Evolutionary conservation across 2,113 vertebrate species (phyloP), one percentile per base, ranked within the genome.

Genomic region (Ondatra zibethicus): DNA sequence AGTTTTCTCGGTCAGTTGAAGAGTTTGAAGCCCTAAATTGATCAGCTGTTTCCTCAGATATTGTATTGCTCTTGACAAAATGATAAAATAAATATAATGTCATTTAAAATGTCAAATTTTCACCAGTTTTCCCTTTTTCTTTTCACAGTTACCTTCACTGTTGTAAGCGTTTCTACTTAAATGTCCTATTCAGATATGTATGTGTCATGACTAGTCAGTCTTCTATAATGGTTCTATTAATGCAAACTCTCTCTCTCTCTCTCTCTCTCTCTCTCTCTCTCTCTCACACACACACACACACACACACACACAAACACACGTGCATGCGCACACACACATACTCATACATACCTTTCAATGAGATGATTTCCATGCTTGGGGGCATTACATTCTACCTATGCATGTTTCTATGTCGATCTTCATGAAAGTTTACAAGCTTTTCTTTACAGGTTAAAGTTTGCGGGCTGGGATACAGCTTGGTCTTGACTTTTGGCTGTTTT

Each of bases 341-440:
- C 16, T 94, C 36, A n/a, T 98, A 99, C 98, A 3, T 98, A 99
- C 99, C 99, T 99, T 98, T 89, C 97, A 94, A 96, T 98, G 97
- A 98, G 97, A 98, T 98, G 98, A 97, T 97, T 93, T 98, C 97
- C 45, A 96, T 98, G 98, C 97, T 98, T 95, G 94, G 94, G 70
- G 91, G 78, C 3, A 11, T 97, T 98, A 97, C 98, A 98, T 98
- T 98, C 98, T 99, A 99, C 96, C 98, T 98, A 98, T 98, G 98
- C 98, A 98, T 98, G 97, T 99, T 98, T 98, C 97, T 98, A 89
- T 98, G 98, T 98, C 93, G 98, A 90, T 98, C 98, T 89, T 98
- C 97, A 94, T 97, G 98, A 98, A 98, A 97, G 97, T 97, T 98
- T 86, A 98, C 91, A 72, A 98, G 98, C n/a, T 98, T 98, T 98